Evolutionary conservation across 2,113 vertebrate genomes (phyloP).

Genomic region (Lasiurus borealis): DNA sequence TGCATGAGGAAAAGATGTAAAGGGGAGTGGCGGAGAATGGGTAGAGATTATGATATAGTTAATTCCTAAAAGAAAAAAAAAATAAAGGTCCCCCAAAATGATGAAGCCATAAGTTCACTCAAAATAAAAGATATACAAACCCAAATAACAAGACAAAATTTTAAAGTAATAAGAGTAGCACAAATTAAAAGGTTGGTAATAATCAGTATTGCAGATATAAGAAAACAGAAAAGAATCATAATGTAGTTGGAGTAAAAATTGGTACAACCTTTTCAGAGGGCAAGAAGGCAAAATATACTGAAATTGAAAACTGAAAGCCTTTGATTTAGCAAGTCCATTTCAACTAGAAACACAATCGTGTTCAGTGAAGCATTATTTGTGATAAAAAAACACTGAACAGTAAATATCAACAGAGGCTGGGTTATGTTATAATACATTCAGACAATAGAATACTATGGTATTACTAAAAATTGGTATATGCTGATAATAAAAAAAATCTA

Average conservation of each 20-base stretch:
- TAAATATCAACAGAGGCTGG: neutral
- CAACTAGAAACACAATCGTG: neutral
- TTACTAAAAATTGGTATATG: neutral
- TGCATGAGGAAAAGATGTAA: neutral
- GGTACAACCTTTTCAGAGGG: neutral
- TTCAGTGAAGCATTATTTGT: neutral
- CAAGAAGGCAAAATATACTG: neutral
- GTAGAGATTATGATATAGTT: neutral
- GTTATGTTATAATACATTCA: neutral
- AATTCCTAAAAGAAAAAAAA: neutral
- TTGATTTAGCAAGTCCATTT: slow-evolving; percentile 9
- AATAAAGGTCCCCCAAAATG: neutral
- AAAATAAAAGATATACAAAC: slow-evolving; percentile 29
- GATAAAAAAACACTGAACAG: slow-evolving; percentile 35
- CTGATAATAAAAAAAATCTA: slow-evolving; percentile 29
- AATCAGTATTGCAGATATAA: neutral
- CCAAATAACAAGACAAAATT: neutral
- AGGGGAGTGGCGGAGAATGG: neutral
- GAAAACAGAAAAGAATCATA: neutral
- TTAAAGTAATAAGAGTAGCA: slow-evolving; percentile 11
- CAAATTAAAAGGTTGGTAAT: neutral
- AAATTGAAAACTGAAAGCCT: slow-evolving; percentile 21
- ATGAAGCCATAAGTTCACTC: neutral
- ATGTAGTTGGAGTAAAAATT: neutral
- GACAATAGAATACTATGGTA: neutral